phyloP scores from a whole-genome alignment of 64 coral and sea anemone genomes.

The Stichodactyla helianthus region DNA sequence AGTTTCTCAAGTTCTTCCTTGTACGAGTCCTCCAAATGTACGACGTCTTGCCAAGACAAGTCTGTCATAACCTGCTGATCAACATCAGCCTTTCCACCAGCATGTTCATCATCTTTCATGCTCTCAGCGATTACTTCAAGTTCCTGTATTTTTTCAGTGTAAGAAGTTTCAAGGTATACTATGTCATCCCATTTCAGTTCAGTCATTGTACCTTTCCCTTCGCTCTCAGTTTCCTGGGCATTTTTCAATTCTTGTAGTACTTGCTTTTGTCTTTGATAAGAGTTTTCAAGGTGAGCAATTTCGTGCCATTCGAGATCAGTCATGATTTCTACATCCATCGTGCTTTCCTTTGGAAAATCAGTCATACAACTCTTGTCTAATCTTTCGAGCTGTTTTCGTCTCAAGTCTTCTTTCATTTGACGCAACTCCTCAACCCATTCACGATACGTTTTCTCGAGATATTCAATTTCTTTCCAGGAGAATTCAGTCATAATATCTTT shows the following conservation, averaged over 20 bases:
- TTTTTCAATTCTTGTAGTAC: slow-evolving; percentile 12
- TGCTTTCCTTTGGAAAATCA: background rate
- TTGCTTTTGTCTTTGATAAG: slow-evolving; percentile 13
- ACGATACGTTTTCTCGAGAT: slow-evolving; percentile 44
- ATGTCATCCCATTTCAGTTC: slow-evolving; percentile 53
- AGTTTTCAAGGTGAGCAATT: slow-evolving; percentile 4
- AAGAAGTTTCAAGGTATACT: slow-evolving; percentile 15
- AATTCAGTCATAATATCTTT: slow-evolving; percentile 48
- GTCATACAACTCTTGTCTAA: slow-evolving; percentile 27
- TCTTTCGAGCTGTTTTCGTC: background rate
- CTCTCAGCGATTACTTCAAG: slow-evolving; percentile 30
- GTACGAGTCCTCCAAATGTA: slow-evolving; percentile 18
- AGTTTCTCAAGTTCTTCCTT: slow-evolving; percentile 31
- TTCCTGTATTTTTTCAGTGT: slow-evolving; percentile 24
- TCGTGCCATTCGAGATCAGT: slow-evolving; percentile 37
- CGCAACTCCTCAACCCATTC: slow-evolving; percentile 25
- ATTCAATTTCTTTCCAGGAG: slow-evolving; percentile 34
- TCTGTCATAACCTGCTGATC: slow-evolving; percentile 25
- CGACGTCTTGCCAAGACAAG: slow-evolving; percentile 22
- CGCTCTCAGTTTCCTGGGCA: slow-evolving; percentile 3
- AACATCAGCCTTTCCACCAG: background rate
- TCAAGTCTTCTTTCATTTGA: background rate
- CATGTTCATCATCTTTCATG: background rate
- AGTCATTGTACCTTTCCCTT: slow-evolving; percentile 41
- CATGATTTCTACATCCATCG: background rate